Evolutionary conservation across 2,888 invertebrate species (phyloP), one percentile per base, ranked within the genome.

Genomic region (Leptinotarsa peninsularis): DNA sequence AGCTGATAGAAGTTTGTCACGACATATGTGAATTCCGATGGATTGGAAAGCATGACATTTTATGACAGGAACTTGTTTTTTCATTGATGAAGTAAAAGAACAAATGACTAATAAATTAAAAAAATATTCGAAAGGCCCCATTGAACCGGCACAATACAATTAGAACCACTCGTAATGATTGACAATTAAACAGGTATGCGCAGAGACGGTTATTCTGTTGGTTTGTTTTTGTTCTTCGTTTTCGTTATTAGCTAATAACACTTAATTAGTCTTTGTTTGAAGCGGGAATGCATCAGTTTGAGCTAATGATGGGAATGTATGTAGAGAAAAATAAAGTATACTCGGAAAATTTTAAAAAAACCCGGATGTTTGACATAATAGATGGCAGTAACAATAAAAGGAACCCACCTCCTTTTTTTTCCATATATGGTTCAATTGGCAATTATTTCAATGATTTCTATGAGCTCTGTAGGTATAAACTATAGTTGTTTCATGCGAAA

Each of bases 101-200:
- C 63, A 43, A 63, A 15, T 33, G n/a, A 63, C 23, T 58, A 4
- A 23, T 4, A 1, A 33, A 33, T 33, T 3, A 33, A 33, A 63
- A 33, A 10, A 17, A n/a, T 15, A 15, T 23, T 58, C 58, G 14
- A 23, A 23, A n/a, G 17, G n/a, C 10, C 63, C 33, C n/a, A 72
- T 66, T 66, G 66, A 69, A 75, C 66, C 23, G 66, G 56, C 23
- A 75, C 69, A 75, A 75, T 75, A 72, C 72, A 72, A 67, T 72
- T 69, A 72, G 69, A 72, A 56, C 50, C 58, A 66, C 68, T 72
- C 68, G 72, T 52, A 72, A 72, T 72, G 72, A 72, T 75, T 75
- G 75, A 75, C 75, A 75, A 75, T 75, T 75, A 72, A 75, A 69
- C 72, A 72, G 69, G 75, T 72, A 75, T 72, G 72, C 66, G 68